Conservation (phyloP, 2,888 invertebrate genomes). For the Elgonia sp. region DNA sequence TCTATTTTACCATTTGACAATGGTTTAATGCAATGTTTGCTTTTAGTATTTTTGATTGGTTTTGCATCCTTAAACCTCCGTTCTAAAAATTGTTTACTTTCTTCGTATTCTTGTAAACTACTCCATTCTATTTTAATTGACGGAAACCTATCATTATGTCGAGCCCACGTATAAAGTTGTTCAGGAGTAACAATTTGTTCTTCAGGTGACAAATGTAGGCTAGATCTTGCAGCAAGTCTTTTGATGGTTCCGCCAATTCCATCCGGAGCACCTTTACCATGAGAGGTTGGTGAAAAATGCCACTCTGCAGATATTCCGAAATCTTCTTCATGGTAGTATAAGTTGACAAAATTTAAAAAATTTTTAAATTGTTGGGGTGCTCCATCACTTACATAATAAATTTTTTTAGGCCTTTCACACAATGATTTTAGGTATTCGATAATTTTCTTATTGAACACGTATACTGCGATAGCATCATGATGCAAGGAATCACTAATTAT, state of each 20-base stretch:
- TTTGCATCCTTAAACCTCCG: too few relatives aligned
- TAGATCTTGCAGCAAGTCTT: not conserved
- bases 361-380: not conserved
- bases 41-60: too few relatives aligned
- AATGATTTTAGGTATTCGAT: constrained; percentile 10
- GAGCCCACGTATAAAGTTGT: not conserved
- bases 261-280: constrained; percentile 16
- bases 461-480: constrained; percentile 15
- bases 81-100: too few relatives aligned
- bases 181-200: not conserved
- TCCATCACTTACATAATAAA: constrained; percentile 18
- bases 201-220: not conserved
- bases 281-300: constrained; percentile 4
- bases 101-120: not conserved
- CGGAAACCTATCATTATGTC: not conserved
- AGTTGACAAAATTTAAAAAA: not conserved
- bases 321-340: not conserved
- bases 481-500: constrained; percentile 17
- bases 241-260: not conserved
- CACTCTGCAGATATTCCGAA: constrained; percentile 4
- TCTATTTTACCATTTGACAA: too few relatives aligned
- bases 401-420: not conserved
- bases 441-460: constrained; percentile 22
- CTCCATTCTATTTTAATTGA: not conserved
- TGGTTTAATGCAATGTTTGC: too few relatives aligned